Evolutionary conservation across 2,113 vertebrate genomes (phyloP).

Genomic region (Hippopotamus amphibius): DNA sequence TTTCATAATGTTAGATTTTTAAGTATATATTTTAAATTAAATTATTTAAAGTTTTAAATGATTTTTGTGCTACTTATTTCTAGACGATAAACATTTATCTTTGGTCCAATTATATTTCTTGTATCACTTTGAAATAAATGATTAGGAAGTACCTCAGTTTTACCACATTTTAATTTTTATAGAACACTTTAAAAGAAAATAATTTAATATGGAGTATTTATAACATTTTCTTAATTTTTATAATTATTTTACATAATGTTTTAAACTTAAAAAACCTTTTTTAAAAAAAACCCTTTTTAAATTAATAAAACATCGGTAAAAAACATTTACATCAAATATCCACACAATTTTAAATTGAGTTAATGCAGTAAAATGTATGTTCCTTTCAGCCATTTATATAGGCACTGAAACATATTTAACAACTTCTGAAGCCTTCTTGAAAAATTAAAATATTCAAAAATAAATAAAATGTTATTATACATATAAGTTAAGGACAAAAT

Average conservation of each 20-base stretch:
- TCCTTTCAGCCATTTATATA: not conserved
- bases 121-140: not conserved
- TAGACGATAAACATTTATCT: not conserved
- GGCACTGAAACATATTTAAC: not conserved
- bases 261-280: not conserved
- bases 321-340: not conserved
- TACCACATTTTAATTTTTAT: not conserved
- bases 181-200: not conserved
- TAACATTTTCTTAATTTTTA: constrained; percentile 16
- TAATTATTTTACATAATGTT: not conserved
- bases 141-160: not conserved
- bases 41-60: not conserved
- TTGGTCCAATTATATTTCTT: not conserved
- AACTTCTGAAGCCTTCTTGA: not conserved
- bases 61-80: not conserved
- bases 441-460: not conserved
- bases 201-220: not conserved
- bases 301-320: not conserved
- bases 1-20: not conserved
- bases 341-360: not conserved
- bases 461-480: not conserved
- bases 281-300: not conserved
- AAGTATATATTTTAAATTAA: not conserved
- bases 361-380: not conserved
- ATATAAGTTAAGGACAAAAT: not conserved